Base-by-base conservation (phyloP, 2,797 vertebrate species). In the Brotula barbata region DNA sequence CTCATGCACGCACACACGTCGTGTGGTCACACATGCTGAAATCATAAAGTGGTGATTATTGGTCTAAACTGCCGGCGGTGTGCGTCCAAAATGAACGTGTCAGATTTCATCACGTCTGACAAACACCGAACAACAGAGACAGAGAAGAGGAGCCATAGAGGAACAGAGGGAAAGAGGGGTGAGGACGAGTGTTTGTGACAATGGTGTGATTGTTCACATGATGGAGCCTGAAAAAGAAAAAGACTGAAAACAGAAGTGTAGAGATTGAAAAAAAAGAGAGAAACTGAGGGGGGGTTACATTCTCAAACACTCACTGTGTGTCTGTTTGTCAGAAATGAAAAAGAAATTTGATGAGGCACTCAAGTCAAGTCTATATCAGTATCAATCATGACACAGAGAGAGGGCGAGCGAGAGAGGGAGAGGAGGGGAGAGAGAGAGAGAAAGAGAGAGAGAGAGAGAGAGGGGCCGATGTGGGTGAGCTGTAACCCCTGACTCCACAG, bases 1-100 rank as follows among this genome's bases (percentile, higher is more conserved):
- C 37, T 54, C 52, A 25, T 21, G 34, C 45, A n/a, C 47, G 61
- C 17, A 8, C 48, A 80, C 64, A 41, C 42, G 25, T 31, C 22
- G 67, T 78, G 55, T 64, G 77, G 64, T 71, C 74, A 75, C 70
- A 73, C 66, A 61, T 73, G 64, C 54, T 52, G 53, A 65, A 83
- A 82, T 85, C 67, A 82, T 76, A 56, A 80, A 75, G 76, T 74
- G 60, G 59, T 66, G 83, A 88, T 87, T 83, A 77, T 68, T 75
- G 80, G 73, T 53, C 71, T 70, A 59, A 64, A 65, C 54, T 59
- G 71, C 63, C 57, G 48, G 36, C 47, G 62, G 64, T 66, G 58
- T 21, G 22, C 60, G 80, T 65, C 23, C 33, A 52, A 71, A 73
- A 62, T 42, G 20, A 73, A 72, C 45, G 72, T 75, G 77, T 84